A percentile compares a stretch with the other conserved stretches of the same genome.
Evolutionary conservation across 2,113 vertebrate genomes (phyloP).

Genomic region (Melanocharis versteri): DNA sequence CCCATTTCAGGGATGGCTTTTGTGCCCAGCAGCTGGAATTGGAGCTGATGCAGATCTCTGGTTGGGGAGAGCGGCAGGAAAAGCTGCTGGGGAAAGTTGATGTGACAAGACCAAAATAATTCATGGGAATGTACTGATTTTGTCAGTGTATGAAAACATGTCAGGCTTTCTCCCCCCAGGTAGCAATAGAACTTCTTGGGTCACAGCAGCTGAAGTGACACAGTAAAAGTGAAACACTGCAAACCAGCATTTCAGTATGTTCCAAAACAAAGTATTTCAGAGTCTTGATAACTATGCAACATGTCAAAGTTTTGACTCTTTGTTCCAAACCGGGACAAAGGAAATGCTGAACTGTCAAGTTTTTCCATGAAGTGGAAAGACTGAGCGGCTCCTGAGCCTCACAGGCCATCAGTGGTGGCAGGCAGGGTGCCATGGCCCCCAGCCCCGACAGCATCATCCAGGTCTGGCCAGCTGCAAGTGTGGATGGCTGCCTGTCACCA

Average conservation of each 20-base stretch:
- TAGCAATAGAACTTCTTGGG: background rate
- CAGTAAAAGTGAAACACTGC: background rate
- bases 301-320: background rate
- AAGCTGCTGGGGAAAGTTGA: background rate
- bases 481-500: background rate
- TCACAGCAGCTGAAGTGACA: background rate
- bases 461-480: background rate
- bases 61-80: background rate
- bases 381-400: fast-evolving
- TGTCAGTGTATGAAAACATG: background rate
- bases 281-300: background rate
- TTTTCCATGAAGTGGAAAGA: background rate
- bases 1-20: background rate
- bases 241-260: background rate
- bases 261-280: background rate
- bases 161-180: background rate
- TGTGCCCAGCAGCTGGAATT: background rate
- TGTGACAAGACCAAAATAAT: background rate
- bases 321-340: background rate
- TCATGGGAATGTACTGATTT: background rate
- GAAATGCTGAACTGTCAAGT: background rate
- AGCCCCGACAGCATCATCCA: fast-evolving
- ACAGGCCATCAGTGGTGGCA: background rate
- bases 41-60: background rate
- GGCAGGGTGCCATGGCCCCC: fast-evolving